Base-by-base conservation (phyloP, 2,797 vertebrate species). In the Bovichtus variegatus region DNA sequence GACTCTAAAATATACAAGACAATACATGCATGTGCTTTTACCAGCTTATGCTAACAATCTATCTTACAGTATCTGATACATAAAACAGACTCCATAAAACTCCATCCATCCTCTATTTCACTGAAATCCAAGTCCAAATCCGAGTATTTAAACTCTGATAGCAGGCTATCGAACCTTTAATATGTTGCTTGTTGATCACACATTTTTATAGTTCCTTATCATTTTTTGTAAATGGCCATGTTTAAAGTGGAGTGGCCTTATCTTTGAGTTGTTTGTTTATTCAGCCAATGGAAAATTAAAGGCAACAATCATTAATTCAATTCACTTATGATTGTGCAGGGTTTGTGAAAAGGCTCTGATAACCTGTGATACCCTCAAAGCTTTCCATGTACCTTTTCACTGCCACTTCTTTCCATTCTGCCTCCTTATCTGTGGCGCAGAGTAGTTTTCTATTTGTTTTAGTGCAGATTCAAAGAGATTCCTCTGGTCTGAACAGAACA, bases 231-330 rank as follows among this genome's bases (percentile, higher is more conserved):
- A 36, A 64, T 59, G 46, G 7, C 16, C 21, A 1, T 54, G 38
- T 78, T 62, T 60, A 47, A 77, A 74, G 67, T 68, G 53, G 66
- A 57, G 4, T n/a, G 25, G 43, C 16, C 38, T 72, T 71, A 74
- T 74, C 78, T 68, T 58, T 76, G 38, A 53, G 12, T 44, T 72
- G 65, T 74, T 70, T 72, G 61, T 88, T 74, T 51, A 40, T 60
- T 40, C 29, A 57, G 51, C 50, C 9, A 47, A 34, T 59, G 85
- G 80, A 90, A 90, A 86, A 81, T 61, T 21, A 51, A 82, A 82
- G 47, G 41, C 51, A 31, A 69, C 55, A 74, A 58, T 63, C 29
- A 8, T 64, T 63, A 9, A 44, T 79, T 79, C 27, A 44, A 62
- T 81, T 83, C 60, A 43, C 59, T 73, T 12, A 27, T 18, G 61